Conservation (phyloP, 2,113 vertebrate species). For the Strix uralensis region DNA sequence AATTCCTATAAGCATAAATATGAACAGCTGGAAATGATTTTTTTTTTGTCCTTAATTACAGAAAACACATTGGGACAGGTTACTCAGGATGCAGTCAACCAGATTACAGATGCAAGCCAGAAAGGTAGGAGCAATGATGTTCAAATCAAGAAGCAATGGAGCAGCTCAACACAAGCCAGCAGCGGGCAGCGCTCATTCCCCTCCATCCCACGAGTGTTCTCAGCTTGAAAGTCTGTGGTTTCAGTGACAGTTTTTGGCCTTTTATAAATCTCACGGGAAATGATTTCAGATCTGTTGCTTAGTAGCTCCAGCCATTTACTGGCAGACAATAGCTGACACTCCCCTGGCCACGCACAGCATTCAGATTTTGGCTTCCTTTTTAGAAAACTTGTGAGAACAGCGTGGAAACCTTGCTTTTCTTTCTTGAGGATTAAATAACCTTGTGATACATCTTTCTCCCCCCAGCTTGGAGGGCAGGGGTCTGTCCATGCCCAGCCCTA, state of each 20-base stretch:
- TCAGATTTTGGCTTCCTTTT: background rate
- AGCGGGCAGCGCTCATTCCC: background rate
- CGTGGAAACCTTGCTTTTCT: background rate
- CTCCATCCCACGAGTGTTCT: background rate
- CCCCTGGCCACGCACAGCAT: fast-evolving
- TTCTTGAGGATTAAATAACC: background rate
- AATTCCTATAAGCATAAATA: background rate
- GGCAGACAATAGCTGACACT: background rate
- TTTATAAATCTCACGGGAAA: background rate
- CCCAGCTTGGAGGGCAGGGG: background rate
- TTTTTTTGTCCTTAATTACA: constrained; percentile 27
- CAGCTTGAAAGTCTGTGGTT: background rate
- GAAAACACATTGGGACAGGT: constrained; percentile 26
- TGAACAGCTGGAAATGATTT: background rate
- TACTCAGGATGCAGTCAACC: constrained; percentile 46
- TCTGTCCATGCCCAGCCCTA: background rate
- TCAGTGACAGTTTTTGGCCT: background rate
- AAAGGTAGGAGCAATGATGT: constrained; percentile 43
- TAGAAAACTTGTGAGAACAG: background rate
- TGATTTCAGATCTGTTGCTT: background rate
- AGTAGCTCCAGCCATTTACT: background rate
- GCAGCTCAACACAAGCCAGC: background rate
- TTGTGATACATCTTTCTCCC: background rate
- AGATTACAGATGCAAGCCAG: constrained; percentile 55
- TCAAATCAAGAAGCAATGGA: background rate